These are phyloP conservation scores for Zapornia atra DNA, from an alignment of 2,113 vertebrate species.

Conservation along the genomic window DNA sequence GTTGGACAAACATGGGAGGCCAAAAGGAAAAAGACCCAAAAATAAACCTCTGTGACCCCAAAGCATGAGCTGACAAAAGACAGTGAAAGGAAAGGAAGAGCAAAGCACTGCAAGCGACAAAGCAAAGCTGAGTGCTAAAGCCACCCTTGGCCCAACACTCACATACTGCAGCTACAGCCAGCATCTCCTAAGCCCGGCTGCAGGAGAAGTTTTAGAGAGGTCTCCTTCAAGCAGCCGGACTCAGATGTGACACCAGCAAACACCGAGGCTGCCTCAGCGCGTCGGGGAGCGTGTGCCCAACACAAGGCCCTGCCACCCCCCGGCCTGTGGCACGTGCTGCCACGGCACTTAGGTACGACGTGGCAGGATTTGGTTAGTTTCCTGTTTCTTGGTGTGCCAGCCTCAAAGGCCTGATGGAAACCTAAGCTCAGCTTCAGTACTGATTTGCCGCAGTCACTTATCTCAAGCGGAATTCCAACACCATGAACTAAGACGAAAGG, in stretches of 20 bases:
- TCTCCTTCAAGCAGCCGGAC: not conserved
- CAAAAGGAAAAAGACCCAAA: not conserved
- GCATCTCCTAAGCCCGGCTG: not conserved
- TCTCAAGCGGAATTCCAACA: not conserved
- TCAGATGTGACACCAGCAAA: not conserved
- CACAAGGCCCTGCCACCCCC: too few relatives aligned
- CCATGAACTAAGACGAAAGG: not conserved
- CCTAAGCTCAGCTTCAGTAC: not conserved
- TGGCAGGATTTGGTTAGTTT: fast-evolving
- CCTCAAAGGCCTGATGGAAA: not conserved
- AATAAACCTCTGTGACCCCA: too few relatives aligned
- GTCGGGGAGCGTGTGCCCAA: fast-evolving
- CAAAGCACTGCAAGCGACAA: not conserved
- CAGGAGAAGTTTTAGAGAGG: not conserved
- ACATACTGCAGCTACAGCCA: fast-evolving
- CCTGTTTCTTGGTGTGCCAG: not conserved
- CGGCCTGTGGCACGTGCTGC: not conserved
- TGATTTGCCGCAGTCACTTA: not conserved
- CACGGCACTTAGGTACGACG: not conserved
- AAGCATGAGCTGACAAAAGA: too few relatives aligned
- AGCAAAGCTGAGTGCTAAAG: fast-evolving
- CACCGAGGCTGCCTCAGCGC: fast-evolving
- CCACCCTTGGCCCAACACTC: not conserved
- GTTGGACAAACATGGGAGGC: not conserved
- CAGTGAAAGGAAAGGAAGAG: too few relatives aligned